phyloP scores from a whole-genome alignment of 2,113 vertebrate species.

The Epinephelus moara region DNA sequence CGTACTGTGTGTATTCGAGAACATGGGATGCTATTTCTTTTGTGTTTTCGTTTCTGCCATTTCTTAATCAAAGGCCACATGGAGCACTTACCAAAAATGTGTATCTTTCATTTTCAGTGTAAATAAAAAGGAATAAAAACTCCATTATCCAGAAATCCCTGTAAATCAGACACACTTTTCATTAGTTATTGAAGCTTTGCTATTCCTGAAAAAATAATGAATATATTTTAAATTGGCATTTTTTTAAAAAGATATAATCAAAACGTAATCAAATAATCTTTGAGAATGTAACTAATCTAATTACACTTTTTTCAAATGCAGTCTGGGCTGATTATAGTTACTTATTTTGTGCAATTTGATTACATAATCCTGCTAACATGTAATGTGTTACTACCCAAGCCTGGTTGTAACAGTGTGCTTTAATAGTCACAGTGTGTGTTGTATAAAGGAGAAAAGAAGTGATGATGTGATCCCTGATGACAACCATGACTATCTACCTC shows the following conservation, averaged over 20 bases:
- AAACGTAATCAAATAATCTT: no score
- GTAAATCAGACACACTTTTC: background rate
- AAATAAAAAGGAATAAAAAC: background rate
- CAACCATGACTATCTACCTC: constrained; percentile 70
- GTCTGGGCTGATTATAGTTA: background rate
- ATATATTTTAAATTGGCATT: background rate
- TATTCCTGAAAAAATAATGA: background rate
- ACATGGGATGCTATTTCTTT: no score
- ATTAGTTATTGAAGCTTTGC: background rate
- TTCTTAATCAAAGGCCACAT: background rate
- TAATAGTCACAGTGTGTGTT: constrained; percentile 42
- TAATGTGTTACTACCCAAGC: no score
- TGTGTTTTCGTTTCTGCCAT: no score
- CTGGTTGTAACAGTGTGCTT: constrained; percentile 19
- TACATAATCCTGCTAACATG: no score
- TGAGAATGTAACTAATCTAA: no score
- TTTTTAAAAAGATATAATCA: no score
- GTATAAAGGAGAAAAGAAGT: constrained; percentile 18
- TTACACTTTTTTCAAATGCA: background rate
- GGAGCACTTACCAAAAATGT: background rate
- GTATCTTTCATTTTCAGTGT: background rate
- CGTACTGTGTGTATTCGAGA: no score
- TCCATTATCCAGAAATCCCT: background rate
- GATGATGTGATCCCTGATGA: constrained; percentile 61
- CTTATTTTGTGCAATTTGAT: no score